Evolutionary conservation across 2,888 invertebrate species (phyloP).

Genomic region (Stenodema calcarata): DNA sequence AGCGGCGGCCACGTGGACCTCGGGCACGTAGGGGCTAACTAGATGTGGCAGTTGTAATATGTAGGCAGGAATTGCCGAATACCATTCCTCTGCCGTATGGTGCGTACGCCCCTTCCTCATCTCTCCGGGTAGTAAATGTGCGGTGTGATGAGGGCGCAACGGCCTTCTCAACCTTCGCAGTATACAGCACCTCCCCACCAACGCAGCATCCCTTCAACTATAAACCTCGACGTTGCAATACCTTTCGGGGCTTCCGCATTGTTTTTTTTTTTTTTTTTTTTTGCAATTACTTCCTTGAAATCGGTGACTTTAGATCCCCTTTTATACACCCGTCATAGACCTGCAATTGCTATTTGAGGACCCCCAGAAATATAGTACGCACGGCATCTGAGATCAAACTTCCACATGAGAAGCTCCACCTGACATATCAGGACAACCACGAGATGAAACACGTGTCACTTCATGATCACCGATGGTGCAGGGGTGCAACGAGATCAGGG

Average conservation of each 20-base stretch:
- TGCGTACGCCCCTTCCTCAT: no score
- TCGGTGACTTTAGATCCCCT: neutral
- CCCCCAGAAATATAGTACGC: neutral
- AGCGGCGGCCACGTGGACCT: neutral
- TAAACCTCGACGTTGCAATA: neutral
- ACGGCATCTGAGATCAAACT: neutral
- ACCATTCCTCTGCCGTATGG: conserved; percentile 19
- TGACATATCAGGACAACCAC: neutral
- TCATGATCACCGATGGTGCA: no score
- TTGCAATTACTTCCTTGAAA: neutral
- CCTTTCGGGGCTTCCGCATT: neutral
- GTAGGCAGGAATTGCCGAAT: conserved; percentile 40
- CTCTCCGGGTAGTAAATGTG: conserved; percentile 16
- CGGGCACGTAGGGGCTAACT: conserved; percentile 19
- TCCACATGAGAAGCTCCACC: neutral
- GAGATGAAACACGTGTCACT: neutral
- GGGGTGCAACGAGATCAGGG: no score
- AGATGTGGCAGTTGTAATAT: conserved; percentile 45
- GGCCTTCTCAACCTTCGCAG: conserved; percentile 20
- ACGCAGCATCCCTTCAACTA: neutral
- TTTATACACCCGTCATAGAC: neutral
- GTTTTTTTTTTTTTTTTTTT: neutral
- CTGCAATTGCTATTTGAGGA: neutral
- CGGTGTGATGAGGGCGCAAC: neutral
- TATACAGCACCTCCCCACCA: conserved; percentile 13